Evolutionary conservation across 2,113 vertebrate genomes (phyloP), one percentile per base, ranked within the genome.

Genomic region (Pardalotus punctatus): DNA sequence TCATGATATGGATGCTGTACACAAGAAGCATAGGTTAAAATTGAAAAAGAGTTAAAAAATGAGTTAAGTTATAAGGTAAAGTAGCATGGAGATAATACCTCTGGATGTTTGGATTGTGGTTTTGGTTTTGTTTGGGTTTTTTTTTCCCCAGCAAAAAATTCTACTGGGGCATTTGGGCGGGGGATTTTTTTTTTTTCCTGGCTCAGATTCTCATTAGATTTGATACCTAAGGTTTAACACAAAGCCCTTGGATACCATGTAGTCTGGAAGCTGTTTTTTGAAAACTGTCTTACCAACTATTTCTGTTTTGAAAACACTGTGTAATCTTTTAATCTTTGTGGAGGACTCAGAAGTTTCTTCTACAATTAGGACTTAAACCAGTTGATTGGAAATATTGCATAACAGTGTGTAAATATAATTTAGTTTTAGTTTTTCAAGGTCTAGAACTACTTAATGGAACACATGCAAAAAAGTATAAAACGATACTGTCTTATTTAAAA

Each of bases 231-330:
- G 66, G 50, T 72, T 14, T 66, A 79, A 45, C 40, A 61, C 19
- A 65, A 77, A 92, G 29, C 28, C 31, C 84, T 61, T 53, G 28
- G 76, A 62, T 83, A 33, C 38, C 1, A 1, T 42, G 3, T 62
- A 62, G 54, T 90, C 47, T 91, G 29, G 47, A 86, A 38, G 14
- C 50, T 70, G n/a, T 78, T 48, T 74, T n/a, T 27, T 67, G 66
- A 84, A 79, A 94, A 88, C 29, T 53, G n/a, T 91, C 69, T 93
- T 74, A 74, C 60, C 35, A 88, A 70, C 66, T 88, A 82, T 76
- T 93, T 88, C 36, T 86, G 47, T 92, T 95, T 43, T 93, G 93
- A 91, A 96, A 96, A 93, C 62, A 69, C n/a, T 89, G 33, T 76
- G 40, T 43, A 82, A 7, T 58, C 40, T 88, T 65, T 71, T 91